Evolutionary conservation across 2,113 vertebrate genomes (phyloP).

Genomic region (Micronisus gabar): DNA sequence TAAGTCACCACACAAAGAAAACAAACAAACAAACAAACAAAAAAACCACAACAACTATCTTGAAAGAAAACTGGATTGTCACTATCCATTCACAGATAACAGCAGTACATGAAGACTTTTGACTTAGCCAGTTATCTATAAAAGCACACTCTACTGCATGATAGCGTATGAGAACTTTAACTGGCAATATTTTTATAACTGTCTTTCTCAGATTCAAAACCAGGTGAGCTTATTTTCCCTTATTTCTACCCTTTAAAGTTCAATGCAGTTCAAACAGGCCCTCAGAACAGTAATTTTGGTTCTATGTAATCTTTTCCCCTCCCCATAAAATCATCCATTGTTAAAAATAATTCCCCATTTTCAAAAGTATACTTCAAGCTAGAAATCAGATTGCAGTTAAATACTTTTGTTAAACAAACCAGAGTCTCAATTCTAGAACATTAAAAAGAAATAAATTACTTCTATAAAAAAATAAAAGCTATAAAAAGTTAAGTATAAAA

Average conservation of each 20-base stretch:
- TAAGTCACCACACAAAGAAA: background rate
- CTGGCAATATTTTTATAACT: background rate
- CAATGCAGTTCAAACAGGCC: background rate
- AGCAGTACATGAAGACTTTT: background rate
- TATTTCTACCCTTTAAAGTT: background rate
- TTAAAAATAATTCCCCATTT: constrained; percentile 2
- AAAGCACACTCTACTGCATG: background rate
- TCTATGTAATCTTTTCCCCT: background rate
- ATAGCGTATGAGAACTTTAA: background rate
- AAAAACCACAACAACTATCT: background rate
- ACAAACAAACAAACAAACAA: background rate
- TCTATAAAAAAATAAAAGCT: background rate
- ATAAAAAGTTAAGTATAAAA: background rate
- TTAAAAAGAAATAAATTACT: background rate
- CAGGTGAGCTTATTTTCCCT: background rate
- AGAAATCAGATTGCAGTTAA: background rate
- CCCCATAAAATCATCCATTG: background rate
- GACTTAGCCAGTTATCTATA: background rate
- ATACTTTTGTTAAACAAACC: background rate
- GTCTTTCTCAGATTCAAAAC: background rate
- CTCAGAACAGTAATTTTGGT: background rate
- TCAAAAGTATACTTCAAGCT: background rate
- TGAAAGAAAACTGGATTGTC: background rate
- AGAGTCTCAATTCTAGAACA: background rate
- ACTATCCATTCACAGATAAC: background rate